phyloP scores from a whole-genome alignment of 1,140 invertebrate genomes.

The Metopolophium dirhodum region DNA sequence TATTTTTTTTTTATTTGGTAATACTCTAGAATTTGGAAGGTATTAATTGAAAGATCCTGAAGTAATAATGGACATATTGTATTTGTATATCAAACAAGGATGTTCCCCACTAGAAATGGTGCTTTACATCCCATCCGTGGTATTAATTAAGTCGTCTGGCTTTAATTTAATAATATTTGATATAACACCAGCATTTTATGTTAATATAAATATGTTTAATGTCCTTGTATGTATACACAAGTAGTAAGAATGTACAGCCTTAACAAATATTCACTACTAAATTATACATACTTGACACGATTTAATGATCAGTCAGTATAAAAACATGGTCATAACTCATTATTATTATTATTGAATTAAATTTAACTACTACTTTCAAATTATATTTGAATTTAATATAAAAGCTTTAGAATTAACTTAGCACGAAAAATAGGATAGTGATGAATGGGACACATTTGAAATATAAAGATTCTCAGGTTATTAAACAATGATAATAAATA shows the following conservation, averaged over 20 bases:
- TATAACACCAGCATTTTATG: not conserved
- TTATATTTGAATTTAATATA: not conserved
- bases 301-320: not conserved
- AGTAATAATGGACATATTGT: not conserved
- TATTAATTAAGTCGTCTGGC: not conserved
- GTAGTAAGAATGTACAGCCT: not conserved
- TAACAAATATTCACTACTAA: not conserved
- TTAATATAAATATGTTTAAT: conserved; percentile 1
- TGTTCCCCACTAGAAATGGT: not conserved
- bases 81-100: not conserved
- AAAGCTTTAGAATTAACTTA: not conserved
- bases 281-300: conserved; percentile 19
- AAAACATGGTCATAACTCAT: not conserved
- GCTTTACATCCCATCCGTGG: not conserved
- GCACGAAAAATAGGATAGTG: not conserved
- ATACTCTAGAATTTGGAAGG: not conserved
- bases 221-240: not conserved
- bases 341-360: not conserved
- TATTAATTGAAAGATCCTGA: not conserved
- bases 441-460: conserved; percentile 1
- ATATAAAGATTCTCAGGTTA: not conserved
- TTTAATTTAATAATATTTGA: not conserved
- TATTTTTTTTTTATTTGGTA: not conserved
- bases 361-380: not conserved
- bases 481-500: conserved; percentile 16